phyloP scores from a whole-genome alignment of 1,140 invertebrate genomes.

The Probaryconus sp. region DNA sequence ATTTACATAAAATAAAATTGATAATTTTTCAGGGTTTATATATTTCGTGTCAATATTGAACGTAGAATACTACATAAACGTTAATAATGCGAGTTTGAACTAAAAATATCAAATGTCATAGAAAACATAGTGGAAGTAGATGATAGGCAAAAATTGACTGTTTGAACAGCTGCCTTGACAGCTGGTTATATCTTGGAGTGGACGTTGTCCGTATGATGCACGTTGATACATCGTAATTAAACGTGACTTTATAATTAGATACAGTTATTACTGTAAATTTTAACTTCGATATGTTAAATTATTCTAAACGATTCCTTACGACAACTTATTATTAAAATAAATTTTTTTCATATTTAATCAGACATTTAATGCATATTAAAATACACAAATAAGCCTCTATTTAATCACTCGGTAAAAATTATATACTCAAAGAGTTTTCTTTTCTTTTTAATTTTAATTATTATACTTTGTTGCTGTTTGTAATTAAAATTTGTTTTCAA shows the following conservation, averaged over 20 bases:
- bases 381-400: too few species aligned
- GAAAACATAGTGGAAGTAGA: constrained; percentile 41
- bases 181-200: constrained; percentile 61
- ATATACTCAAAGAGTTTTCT: too few species aligned
- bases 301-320: too few species aligned
- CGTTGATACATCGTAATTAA: constrained; percentile 55
- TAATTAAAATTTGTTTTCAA: too few species aligned
- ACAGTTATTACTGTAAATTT: constrained; percentile 39
- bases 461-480: too few species aligned
- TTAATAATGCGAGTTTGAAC: constrained; percentile 29
- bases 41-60: constrained; percentile 4
- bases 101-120: constrained; percentile 53
- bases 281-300: constrained; percentile 1
- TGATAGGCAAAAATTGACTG: constrained; percentile 63
- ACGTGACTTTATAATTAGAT: constrained; percentile 48
- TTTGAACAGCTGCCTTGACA: constrained; percentile 71
- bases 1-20: too few species aligned
- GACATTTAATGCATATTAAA: too few species aligned
- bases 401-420: too few species aligned
- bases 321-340: too few species aligned
- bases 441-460: neutral
- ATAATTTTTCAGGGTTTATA: too few species aligned
- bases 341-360: too few species aligned
- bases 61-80: constrained; percentile 19
- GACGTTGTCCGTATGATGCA: constrained; percentile 52